Percentiles rank a stretch among this genome's conserved stretches.
These are phyloP conservation scores for Sicus ferrugineus DNA, from an alignment of 2,888 invertebrate genomes.

Conservation along the genomic window DNA sequence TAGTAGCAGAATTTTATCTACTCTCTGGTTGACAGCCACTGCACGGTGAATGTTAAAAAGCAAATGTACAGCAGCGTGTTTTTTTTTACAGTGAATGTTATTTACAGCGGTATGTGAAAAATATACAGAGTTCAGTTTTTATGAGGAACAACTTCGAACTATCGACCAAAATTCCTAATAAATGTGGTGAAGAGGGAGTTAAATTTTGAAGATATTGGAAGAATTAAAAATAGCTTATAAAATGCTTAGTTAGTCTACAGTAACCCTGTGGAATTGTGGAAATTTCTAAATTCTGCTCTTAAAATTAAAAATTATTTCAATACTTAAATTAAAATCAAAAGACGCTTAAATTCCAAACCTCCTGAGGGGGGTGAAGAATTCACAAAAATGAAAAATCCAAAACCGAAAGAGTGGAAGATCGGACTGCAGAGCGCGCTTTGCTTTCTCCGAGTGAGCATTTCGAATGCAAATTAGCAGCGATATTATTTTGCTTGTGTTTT, in stretches of 20 bases:
- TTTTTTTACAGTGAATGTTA: no score
- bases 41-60: not conserved
- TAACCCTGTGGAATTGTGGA: no score
- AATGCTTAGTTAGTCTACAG: no score
- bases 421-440: not conserved
- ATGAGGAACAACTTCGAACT: not conserved
- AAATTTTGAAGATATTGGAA: not conserved
- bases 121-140: not conserved
- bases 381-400: conserved; percentile 2
- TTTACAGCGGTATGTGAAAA: no score
- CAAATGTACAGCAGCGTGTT: no score
- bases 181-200: not conserved
- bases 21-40: no score
- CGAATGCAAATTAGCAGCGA: conserved; percentile 31
- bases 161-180: not conserved
- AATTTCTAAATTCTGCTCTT: no score
- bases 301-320: no score
- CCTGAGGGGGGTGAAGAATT: no score
- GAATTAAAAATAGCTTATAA: no score
- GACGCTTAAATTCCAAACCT: no score
- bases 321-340: no score
- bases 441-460: conserved; percentile 22
- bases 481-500: conserved; percentile 7
- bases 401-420: not conserved
- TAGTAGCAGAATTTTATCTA: conserved; percentile 39